These are phyloP conservation scores for Pachyseris speciosa DNA, from an alignment of 64 coral and sea anemone species.

Conservation along the genomic window DNA sequence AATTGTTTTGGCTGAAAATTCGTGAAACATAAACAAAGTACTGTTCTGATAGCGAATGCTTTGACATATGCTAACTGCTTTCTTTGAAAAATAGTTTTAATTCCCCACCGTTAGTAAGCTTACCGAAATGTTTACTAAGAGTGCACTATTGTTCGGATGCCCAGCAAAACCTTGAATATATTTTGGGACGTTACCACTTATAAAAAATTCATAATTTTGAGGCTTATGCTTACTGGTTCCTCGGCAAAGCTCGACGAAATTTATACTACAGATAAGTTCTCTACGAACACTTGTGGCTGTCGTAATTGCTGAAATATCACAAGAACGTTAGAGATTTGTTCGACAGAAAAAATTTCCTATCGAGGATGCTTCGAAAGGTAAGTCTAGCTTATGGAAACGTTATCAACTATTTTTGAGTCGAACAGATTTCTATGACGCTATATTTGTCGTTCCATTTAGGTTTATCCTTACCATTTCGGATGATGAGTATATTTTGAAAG, in stretches of 20 bases:
- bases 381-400: not conserved
- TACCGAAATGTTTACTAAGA: too few species aligned
- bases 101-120: too few species aligned
- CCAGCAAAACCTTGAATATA: not conserved
- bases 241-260: not conserved
- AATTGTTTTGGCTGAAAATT: too few species aligned
- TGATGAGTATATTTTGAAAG: not conserved
- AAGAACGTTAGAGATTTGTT: not conserved
- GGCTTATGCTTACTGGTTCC: not conserved
- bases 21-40: too few species aligned
- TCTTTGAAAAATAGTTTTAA: too few species aligned
- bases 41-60: too few species aligned
- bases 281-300: not conserved
- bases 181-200: conserved; percentile 16
- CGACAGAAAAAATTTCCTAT: not conserved
- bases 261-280: not conserved
- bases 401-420: too few species aligned
- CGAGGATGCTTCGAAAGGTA: not conserved
- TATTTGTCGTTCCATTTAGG: not conserved
- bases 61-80: too few species aligned
- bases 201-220: conserved; percentile 13
- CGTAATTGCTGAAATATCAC: too few species aligned
- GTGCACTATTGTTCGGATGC: not conserved
- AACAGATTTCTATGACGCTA: not conserved
- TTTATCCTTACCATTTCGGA: not conserved